phyloP scores from a whole-genome alignment of 2,888 invertebrate species.

The Monochamus alternatus region DNA sequence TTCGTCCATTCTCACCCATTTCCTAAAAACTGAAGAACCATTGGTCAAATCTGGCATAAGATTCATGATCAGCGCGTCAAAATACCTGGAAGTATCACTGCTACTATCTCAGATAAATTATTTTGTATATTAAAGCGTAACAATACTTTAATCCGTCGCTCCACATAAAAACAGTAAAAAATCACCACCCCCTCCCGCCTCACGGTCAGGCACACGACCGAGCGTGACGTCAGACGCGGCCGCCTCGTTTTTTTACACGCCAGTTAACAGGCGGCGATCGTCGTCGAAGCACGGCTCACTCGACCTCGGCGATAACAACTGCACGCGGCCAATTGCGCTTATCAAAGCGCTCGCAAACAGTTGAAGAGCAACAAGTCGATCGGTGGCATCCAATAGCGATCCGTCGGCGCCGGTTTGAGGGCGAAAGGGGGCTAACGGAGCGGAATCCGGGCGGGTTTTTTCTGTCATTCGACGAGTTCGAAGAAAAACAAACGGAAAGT shows the following conservation, averaged over 20 bases:
- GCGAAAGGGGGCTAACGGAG: not conserved
- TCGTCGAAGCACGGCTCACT: not conserved
- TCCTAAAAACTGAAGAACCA: too few species aligned
- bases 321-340: not conserved
- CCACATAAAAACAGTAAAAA: too few species aligned
- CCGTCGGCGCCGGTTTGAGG: not conserved
- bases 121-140: too few species aligned
- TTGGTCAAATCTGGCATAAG: too few species aligned
- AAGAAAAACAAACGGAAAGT: not conserved
- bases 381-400: not conserved
- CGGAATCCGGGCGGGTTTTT: not conserved
- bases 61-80: too few species aligned
- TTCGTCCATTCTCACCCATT: too few species aligned
- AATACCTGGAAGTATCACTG: too few species aligned
- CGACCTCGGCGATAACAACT: not conserved
- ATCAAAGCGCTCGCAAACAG: constrained; percentile 11
- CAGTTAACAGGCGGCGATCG: constrained; percentile 30
- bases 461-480: not conserved
- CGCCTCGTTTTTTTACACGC: constrained; percentile 36
- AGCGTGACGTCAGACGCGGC: constrained; percentile 30
- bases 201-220: not conserved
- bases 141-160: too few species aligned
- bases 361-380: not conserved
- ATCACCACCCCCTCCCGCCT: too few species aligned
- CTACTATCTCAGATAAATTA: too few species aligned